Base-by-base conservation (phyloP, 2,797 vertebrate genomes). In the Enteromius unitaeniatus region DNA sequence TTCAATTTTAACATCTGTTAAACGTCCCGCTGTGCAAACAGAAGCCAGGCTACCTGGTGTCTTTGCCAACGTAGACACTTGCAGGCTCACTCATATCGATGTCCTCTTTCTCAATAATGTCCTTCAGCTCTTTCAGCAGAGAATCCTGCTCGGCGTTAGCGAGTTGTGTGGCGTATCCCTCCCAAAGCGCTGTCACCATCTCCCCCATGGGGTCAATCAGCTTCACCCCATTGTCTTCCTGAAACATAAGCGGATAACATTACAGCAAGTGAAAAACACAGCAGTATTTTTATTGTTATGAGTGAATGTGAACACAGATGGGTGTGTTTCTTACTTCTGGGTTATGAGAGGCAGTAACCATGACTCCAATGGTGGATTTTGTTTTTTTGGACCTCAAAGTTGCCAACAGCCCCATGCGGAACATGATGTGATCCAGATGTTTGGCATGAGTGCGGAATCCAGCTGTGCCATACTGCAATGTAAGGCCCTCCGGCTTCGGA, bases 311-410 rank as follows among this genome's bases (percentile, higher is more conserved):
- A 17, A 79, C 42, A 64, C 14, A 40, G 4, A 23, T 45, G 37
- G 15, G 72, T 26, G 65, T 3, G 1, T 34, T 55, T 26, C 84
- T 76, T 88, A 99, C 97, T 93, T 99, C 98, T 3, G 98, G 97
- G 89, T 99, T 99, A 90, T 99, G 98, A 0, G 98, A 99, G 0
- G 98, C 98, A 0, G 98, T 99, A n/a, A 99, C 97, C 97, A 99
- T 97, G 83, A 98, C 89, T 10, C 97, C 98, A 2, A 99, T 96
- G 17, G 96, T 95, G 13, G 95, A 92, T 64, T 91, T 87, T 0
- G 95, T 94, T 15, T 96, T 95, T 85, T 92, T 97, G 87, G 98
- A 97, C 78, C 97, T 92, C 58, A 99, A 90, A 0, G 92, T 88
- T 0, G 98, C 97, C 88, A 99, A 91, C 34, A 98, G 87, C 23